Evolutionary conservation across 2,113 vertebrate genomes (phyloP).

Genomic region (Microcebus murinus): DNA sequence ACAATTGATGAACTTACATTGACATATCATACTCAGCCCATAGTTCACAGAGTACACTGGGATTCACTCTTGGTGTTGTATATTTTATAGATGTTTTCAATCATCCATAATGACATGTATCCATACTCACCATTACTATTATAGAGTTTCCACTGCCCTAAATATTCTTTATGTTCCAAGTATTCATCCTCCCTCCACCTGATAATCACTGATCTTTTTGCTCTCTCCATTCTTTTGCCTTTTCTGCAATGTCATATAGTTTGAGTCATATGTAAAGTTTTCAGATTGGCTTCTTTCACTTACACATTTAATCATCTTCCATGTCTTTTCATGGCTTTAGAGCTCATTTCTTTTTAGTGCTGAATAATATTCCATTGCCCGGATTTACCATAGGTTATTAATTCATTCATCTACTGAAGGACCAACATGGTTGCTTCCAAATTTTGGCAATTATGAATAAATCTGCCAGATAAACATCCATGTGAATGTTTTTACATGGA

Average conservation of each 20-base stretch:
- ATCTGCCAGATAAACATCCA: not conserved
- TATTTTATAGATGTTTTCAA: not conserved
- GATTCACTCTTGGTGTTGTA: not conserved
- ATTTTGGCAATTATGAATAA: not conserved
- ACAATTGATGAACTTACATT: not conserved
- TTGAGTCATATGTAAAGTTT: not conserved
- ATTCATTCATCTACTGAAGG: no score
- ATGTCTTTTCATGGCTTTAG: not conserved
- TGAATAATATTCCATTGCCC: not conserved
- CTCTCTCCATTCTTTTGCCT: not conserved
- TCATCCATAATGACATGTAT: no score
- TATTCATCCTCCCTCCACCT: not conserved
- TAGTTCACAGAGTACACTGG: not conserved
- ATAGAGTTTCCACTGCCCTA: not conserved
- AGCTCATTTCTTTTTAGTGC: not conserved
- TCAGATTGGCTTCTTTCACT: not conserved
- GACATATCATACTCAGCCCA: not conserved
- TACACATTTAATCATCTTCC: not conserved
- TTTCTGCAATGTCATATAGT: not conserved
- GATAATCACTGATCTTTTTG: no score
- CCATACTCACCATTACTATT: not conserved
- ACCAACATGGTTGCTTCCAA: not conserved
- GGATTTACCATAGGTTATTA: not conserved
- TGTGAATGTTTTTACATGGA: not conserved
- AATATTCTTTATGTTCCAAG: not conserved